phyloP scores from a whole-genome alignment of 1,140 invertebrate genomes.

The Augochlora pura region DNA sequence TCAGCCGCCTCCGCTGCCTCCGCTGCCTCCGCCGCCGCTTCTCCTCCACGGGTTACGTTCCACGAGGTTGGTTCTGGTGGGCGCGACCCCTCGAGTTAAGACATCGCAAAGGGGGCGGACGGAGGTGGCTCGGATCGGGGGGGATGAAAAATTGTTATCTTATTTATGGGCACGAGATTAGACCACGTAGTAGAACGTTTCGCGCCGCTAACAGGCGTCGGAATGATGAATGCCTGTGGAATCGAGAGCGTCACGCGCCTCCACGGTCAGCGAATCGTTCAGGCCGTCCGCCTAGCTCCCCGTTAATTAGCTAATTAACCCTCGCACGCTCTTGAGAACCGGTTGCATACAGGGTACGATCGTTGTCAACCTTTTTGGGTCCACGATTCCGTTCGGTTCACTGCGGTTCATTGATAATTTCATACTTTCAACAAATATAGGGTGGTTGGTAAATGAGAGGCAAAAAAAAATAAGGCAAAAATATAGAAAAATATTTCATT shows the following conservation, averaged over 20 bases:
- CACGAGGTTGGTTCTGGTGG: conserved; percentile 42
- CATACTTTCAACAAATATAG: too few relatives aligned
- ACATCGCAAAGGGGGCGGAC: background rate
- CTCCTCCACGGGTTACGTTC: background rate
- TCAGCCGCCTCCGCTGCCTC: conserved; percentile 16
- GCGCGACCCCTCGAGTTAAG: conserved; percentile 50
- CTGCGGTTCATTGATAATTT: too few relatives aligned
- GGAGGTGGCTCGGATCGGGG: background rate
- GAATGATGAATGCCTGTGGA: conserved; percentile 66
- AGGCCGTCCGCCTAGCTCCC: conserved; percentile 15
- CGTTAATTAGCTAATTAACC: conserved; percentile 65
- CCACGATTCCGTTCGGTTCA: too few relatives aligned
- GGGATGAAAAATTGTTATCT: conserved; percentile 76
- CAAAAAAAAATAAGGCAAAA: too few relatives aligned
- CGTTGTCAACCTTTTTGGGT: too few relatives aligned
- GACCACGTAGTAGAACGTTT: conserved; percentile 57
- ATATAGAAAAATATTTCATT: too few relatives aligned
- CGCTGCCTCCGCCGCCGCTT: background rate
- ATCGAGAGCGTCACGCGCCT: conserved; percentile 12
- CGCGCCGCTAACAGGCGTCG: conserved; percentile 66
- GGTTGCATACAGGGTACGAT: too few relatives aligned
- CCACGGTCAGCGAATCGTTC: conserved; percentile 27
- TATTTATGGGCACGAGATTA: conserved; percentile 75
- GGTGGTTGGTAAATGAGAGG: too few relatives aligned
- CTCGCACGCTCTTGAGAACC: too few relatives aligned